Evolutionary conservation across 1,140 invertebrate genomes (phyloP), one percentile per base, ranked within the genome.

Genomic region (Drosophila kurseongensis): DNA sequence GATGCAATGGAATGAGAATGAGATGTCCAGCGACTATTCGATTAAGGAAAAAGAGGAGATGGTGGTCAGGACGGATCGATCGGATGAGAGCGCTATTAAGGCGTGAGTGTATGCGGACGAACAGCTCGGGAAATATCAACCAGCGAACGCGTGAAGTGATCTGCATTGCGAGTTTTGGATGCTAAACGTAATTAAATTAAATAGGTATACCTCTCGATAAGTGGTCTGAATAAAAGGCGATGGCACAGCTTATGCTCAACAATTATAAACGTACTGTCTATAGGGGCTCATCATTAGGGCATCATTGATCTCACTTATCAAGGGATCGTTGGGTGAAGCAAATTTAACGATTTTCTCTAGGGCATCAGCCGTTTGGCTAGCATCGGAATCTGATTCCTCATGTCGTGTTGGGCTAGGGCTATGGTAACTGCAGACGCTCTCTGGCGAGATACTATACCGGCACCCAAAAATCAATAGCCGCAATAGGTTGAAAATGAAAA

Each of bases 321-420:
- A 41, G 36, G 83, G 83, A 73, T 88, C 55, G 58, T 72, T 58
- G 38, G 75, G 66, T 44, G 38, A 35, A 14, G 57, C 60, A 52
- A 42, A 55, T 16, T 29, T 51, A 32, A 84, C 50, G 52, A 62
- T 58, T 55, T 35, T 57, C 47, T 60, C 50, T 35, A 86, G 47
- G 35, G 45, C 83, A 50, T 67, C 61, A 8, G 66, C 78, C 65
- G 71, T 50, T 41, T 38, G 29, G 58, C 75, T 68, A 81, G 71
- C 73, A 78, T 89, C 84, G 47, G 84, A 88, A 80, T 88, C 83
- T 52, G 83, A 88, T 55, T 89, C 80, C 45, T 80, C 42, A 66
- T n/a, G 35, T 60, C 16, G 65, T 52, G 77, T 10, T 52, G 32
- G 13, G 38, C 38, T 40, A 40, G 12, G 71, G 41, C 67, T 60